Evolutionary conservation across 2,888 invertebrate species (phyloP).

Genomic region (Conomelus anceps): DNA sequence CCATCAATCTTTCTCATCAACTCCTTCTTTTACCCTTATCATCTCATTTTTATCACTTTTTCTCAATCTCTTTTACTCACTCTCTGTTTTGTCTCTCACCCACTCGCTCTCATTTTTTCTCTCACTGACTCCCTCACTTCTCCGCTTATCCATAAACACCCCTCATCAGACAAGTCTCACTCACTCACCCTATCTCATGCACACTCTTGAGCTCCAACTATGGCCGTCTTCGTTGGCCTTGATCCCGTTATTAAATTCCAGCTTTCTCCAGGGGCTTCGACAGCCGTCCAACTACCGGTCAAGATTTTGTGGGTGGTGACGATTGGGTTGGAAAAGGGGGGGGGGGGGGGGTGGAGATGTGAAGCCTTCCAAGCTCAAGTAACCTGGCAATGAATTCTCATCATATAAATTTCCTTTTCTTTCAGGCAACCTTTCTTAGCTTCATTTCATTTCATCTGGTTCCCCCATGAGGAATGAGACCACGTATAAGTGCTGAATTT

Average conservation of each 20-base stretch:
- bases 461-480: too few species aligned
- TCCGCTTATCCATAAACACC: not conserved
- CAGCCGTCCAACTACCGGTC: not conserved
- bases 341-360: not conserved
- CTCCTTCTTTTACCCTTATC: too few species aligned
- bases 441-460: not conserved
- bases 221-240: not conserved
- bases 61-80: not conserved
- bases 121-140: not conserved
- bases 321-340: too few species aligned
- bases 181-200: not conserved
- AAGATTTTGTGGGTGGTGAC: too few species aligned
- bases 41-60: too few species aligned
- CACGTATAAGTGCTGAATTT: too few species aligned
- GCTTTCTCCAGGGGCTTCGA: not conserved
- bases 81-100: not conserved
- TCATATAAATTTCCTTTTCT: not conserved
- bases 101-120: not conserved
- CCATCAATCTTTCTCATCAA: too few species aligned
- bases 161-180: too few species aligned
- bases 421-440: not conserved
- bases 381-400: not conserved
- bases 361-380: not conserved
- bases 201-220: not conserved
- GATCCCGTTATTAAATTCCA: not conserved